Base-by-base conservation (phyloP, 2,797 vertebrate genomes). In the Poeciliopsis turneri region DNA sequence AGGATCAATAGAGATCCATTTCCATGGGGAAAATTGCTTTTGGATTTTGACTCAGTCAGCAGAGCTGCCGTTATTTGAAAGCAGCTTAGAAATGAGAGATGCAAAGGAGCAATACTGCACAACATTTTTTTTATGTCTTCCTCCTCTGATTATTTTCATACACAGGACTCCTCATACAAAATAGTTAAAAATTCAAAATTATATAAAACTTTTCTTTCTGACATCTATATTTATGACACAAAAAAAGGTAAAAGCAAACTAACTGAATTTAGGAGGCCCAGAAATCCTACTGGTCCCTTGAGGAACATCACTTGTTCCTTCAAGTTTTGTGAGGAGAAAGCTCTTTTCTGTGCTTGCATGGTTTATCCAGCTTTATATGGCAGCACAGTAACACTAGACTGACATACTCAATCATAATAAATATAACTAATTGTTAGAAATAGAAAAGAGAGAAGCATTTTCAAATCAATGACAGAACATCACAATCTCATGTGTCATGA, bases 1-100 rank as follows among this genome's bases (percentile, higher is more conserved):
- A 86, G 90, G 91, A 94, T 95, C 94, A 93, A 95, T 94, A 90
- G 91, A 84, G 87, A 90, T 80, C 90, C 88, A 92, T 93, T 94
- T 95, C 90, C 88, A 91, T 90, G 90, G 79, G 90, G 90, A 91
- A 93, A 94, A 93, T 93, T 93, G 90, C 91, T 93, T 91, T 91
- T 84, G 87, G 92, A 91, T 92, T 93, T 86, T 9, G 72, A 88
- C 90, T 89, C 92, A 72, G 93, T 93, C 93, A 93, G 93, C 93
- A 91, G 76, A 75, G 87, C 82, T 69, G 87, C 88, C 9, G 76
- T 87, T 90, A 87, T 92, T 83, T 92, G 91, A 92, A 90, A 88
- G 88, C 80, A 86, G 90, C 87, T 92, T 83, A 84, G 84, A 81
- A 90, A 88, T 82, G 87, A 84, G 81, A 87, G 83, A 91, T 89